Conservation (phyloP, 1,140 invertebrate species). For the Phortica variegata region DNA sequence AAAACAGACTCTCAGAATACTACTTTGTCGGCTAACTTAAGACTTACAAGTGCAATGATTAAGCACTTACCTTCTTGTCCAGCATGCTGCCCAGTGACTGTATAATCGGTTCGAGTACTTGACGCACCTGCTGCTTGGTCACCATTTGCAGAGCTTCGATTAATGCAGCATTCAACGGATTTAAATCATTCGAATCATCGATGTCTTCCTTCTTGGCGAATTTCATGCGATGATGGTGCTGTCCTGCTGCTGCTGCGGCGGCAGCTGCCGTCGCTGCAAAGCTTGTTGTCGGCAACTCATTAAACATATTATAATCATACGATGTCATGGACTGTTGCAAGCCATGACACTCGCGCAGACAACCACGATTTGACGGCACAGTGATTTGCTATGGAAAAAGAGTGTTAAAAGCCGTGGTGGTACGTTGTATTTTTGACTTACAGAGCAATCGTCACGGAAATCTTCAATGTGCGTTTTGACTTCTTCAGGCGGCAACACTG, state of each 20-base stretch:
- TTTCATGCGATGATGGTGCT: conserved; percentile 4
- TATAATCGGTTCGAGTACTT: conserved; percentile 39
- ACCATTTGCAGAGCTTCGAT: conserved; percentile 38
- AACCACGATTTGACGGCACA: too few species aligned
- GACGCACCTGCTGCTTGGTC: conserved; percentile 35
- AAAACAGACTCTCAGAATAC: too few species aligned
- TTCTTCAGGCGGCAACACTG: background rate
- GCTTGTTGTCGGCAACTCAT: conserved; percentile 12
- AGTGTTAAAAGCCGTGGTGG: too few species aligned
- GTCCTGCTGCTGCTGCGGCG: background rate
- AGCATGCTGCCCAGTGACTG: conserved; percentile 28
- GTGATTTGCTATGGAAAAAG: too few species aligned
- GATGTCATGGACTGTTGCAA: background rate
- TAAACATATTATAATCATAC: background rate
- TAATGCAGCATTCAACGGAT: conserved; percentile 21
- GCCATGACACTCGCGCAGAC: too few species aligned
- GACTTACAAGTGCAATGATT: too few species aligned
- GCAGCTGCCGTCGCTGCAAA: conserved; percentile 1
- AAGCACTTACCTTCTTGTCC: conserved; percentile 18
- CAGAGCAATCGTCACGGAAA: background rate
- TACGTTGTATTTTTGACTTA: too few species aligned
- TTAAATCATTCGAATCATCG: background rate
- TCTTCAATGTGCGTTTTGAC: background rate
- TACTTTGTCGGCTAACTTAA: too few species aligned
- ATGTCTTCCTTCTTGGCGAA: conserved; percentile 6